Base-by-base conservation (phyloP, 1,140 invertebrate genomes). In the Octopus bimaculoides region DNA sequence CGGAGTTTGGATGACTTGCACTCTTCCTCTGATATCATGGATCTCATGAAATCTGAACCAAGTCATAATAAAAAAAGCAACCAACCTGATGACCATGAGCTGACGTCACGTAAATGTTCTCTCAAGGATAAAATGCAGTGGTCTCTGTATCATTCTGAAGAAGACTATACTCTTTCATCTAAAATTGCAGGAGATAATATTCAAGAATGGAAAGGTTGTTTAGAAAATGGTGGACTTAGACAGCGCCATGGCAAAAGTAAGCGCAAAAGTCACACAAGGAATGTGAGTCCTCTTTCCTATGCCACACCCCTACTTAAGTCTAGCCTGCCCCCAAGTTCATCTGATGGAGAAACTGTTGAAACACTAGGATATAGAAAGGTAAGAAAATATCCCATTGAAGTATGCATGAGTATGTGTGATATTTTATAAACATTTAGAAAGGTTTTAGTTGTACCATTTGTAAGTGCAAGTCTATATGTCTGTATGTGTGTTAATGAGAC, bases 311-410 rank as follows among this genome's bases (percentile, higher is more conserved):
- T 5, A 71, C 9, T 9, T 61, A 71, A 71, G 26, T 14, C 17
- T n/a, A 71, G 66, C 26, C 14, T 20, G 26, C 66, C 66, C 8
- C 66, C 86, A 55, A 89, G 88, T 75, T 89, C 88, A 41, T 86
- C 89, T 17, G 86, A 87, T 20, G 82, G 76, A 17, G 84, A 86
- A 55, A 84, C 82, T 8, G 82, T 80, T 9, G 81, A 82, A 54
- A 83, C 85, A 54, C 84, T 84, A 53, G 77, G 53, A 6, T 81
- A 71, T 41, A 56, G 77, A 54, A 85, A 86, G 78, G 86, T 88
- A 83, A 41, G 26, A 41, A 41, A 2, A 41, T 41, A 41, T 41
- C 26, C 26, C 26, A 41, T 41, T 41, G 26, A 41, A 41, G 26
- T 41, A 41, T 41, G 26, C 26, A 41, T 41, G 26, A 41, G 26